These are phyloP conservation scores for Drosophila quinaria DNA, from an alignment of 2,888 invertebrate genomes.

Conservation along the genomic window DNA sequence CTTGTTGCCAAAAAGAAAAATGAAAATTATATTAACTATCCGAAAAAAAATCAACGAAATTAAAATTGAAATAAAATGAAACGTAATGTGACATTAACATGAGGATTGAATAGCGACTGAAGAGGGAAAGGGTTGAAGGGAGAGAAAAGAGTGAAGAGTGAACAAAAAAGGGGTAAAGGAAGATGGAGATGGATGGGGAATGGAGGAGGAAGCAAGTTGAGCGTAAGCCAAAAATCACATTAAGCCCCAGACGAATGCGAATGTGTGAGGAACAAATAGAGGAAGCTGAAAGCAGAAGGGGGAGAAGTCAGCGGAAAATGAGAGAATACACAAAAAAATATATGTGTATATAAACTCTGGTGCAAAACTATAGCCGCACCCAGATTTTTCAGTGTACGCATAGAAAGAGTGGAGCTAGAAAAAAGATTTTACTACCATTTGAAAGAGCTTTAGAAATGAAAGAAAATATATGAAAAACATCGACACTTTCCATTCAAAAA, in stretches of 20 bases:
- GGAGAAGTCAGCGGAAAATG: too few species aligned
- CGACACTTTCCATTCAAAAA: too few species aligned
- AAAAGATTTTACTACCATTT: too few species aligned
- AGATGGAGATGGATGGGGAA: not conserved
- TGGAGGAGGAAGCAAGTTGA: constrained; percentile 16
- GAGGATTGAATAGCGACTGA: not conserved
- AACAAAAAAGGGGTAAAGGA: rapidly evolving
- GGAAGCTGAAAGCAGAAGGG: not conserved
- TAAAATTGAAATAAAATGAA: constrained; percentile 19
- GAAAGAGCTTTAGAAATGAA: too few species aligned
- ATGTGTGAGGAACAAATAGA: constrained; percentile 40
- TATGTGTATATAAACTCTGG: too few species aligned
- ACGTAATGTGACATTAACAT: constrained; percentile 49
- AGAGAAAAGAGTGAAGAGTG: not conserved
- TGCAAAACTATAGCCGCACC: too few species aligned
- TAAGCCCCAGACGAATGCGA: constrained; percentile 52
- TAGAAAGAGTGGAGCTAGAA: too few species aligned
- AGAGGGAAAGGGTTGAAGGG: not conserved
- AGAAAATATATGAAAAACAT: too few species aligned
- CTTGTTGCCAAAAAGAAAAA: constrained; percentile 63
- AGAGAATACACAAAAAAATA: too few species aligned
- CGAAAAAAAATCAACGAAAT: constrained; percentile 20
- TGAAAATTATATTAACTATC: constrained; percentile 58
- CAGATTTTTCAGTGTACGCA: too few species aligned
- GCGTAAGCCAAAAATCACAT: constrained; percentile 70